These are phyloP conservation scores for Leptoteleia sp. DNA, from an alignment of 1,140 invertebrate species.

Conservation along the genomic window DNA sequence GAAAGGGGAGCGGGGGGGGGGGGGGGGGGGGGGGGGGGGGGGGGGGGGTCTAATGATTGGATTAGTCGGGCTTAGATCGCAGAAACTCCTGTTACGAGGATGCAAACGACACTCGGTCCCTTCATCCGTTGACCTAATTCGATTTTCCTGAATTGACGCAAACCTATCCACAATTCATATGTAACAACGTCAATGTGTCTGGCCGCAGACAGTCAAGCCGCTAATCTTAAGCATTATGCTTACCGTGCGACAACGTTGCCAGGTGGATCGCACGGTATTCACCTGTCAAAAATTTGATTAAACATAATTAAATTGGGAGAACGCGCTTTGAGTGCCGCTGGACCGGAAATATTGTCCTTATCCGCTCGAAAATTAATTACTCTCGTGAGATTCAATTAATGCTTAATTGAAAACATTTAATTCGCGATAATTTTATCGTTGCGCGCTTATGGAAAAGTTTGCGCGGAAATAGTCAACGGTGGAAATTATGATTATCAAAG, in stretches of 20 bases:
- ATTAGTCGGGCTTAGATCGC: conserved; percentile 53
- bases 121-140: conserved; percentile 62
- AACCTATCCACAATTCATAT: conserved; percentile 56
- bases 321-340: neutral
- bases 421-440: no score
- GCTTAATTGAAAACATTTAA: no score
- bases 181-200: conserved; percentile 42
- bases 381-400: no score
- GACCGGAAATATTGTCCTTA: conserved; percentile 1
- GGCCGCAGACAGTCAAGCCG: conserved; percentile 9
- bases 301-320: conserved; percentile 5
- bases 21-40: no score
- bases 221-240: conserved; percentile 39
- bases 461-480: no score
- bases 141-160: conserved; percentile 58
- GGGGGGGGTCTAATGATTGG: conserved; percentile 56
- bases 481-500: no score
- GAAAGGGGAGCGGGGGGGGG: no score
- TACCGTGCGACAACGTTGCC: conserved; percentile 7
- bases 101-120: conserved; percentile 44
- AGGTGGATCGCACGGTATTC: conserved; percentile 1
- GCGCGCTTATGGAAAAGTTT: no score
- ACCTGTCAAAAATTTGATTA: conserved; percentile 38
- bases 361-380: no score
- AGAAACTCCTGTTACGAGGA: conserved; percentile 37